These are phyloP conservation scores for Nematolebias whitei DNA, from an alignment of 2,113 vertebrate genomes.

Conservation along the genomic window DNA sequence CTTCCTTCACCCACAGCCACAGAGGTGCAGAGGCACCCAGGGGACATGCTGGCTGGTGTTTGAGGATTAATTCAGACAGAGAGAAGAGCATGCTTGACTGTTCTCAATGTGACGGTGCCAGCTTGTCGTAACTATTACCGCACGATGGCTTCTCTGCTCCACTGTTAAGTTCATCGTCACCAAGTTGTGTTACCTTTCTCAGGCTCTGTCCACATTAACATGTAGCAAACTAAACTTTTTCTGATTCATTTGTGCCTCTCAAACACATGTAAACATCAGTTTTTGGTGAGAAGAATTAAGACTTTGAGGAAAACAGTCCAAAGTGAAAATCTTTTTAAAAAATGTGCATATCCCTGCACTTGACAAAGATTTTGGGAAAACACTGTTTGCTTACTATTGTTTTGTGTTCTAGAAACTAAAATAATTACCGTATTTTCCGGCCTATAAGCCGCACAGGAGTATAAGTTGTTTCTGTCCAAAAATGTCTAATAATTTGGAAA, in stretches of 20 bases:
- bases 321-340: no score
- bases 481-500: no score
- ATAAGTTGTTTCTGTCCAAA: no score
- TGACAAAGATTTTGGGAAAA: no score
- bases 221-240: background rate
- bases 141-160: conserved; percentile 43
- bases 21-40: conserved; percentile 70
- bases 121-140: conserved; percentile 62
- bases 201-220: conserved; percentile 1
- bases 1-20: conserved; percentile 36
- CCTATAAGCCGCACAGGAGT: no score
- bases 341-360: no score
- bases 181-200: conserved; percentile 41
- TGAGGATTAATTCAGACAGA: conserved; percentile 59
- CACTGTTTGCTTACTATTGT: no score
- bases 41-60: conserved; percentile 64
- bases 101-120: conserved; percentile 62
- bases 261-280: background rate
- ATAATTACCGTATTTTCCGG: no score
- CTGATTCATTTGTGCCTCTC: background rate
- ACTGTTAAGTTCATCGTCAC: conserved; percentile 51
- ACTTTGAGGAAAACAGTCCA: no score
- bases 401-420: no score
- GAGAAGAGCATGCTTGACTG: conserved; percentile 49
- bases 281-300: no score